Evolutionary conservation across 2,888 invertebrate genomes (phyloP).

Genomic region (Dicranocentrus wangi): DNA sequence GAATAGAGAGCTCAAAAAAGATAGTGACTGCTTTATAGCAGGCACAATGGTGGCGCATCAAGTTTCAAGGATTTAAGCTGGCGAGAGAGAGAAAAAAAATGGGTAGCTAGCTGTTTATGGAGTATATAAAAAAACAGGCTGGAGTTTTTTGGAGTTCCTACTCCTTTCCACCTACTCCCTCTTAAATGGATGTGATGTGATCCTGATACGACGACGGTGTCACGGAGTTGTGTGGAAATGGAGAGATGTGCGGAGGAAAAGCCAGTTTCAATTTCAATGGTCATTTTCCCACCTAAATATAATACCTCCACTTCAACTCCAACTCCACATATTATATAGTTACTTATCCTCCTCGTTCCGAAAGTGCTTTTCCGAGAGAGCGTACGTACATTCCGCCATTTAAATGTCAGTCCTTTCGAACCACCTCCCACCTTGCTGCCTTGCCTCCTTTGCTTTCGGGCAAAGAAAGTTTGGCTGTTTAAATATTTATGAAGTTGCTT

Average conservation of each 20-base stretch:
- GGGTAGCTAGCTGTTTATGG: conserved; percentile 50
- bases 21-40: background rate
- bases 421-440: too few relatives aligned
- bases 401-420: too few relatives aligned
- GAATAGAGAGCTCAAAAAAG: conserved; percentile 1
- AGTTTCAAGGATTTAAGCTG: conserved; percentile 35
- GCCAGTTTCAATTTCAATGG: conserved; percentile 30
- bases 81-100: background rate
- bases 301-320: background rate
- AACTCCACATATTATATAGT: background rate
- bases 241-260: background rate
- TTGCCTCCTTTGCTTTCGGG: too few relatives aligned
- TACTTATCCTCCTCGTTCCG: too few relatives aligned
- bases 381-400: too few relatives aligned
- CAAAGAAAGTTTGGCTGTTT: background rate
- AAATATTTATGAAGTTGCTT: conserved; percentile 48
- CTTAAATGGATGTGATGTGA: background rate
- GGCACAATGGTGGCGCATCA: conserved; percentile 45
- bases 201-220: background rate
- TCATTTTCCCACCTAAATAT: conserved; percentile 4
- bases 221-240: background rate
- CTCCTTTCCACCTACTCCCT: conserved; percentile 1
- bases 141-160: too few relatives aligned
- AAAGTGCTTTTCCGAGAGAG: too few relatives aligned
- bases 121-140: conserved; percentile 33